A percentile compares a stretch with the other conserved stretches of the same genome.
phyloP scores from a whole-genome alignment of 2,113 vertebrate species.

The Cromileptes altivelis region DNA sequence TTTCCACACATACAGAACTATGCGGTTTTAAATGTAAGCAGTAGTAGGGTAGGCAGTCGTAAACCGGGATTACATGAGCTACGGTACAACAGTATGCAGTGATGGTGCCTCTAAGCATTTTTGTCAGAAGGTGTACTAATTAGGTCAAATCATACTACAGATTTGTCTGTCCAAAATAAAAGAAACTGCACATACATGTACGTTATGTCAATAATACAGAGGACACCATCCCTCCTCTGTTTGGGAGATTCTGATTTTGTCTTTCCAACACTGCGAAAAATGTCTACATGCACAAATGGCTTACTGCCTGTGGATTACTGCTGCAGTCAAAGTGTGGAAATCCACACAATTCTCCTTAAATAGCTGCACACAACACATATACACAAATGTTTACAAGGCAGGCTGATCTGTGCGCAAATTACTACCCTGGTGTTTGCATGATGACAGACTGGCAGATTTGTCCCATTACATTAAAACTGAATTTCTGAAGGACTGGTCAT shows the following conservation, averaged over 20 bases:
- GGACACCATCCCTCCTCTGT: slow-evolving; percentile 5
- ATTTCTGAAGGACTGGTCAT: slow-evolving; percentile 35
- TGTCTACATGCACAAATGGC: not conserved
- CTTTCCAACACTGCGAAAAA: slow-evolving; percentile 16
- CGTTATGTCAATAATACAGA: slow-evolving; percentile 16
- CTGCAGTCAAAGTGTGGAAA: slow-evolving; percentile 10
- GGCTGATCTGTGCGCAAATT: not conserved
- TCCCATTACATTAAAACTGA: slow-evolving; percentile 9
- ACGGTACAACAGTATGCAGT: not conserved
- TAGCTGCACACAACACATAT: not conserved
- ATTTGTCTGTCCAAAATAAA: not conserved
- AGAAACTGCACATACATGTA: not conserved
- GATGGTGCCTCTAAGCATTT: slow-evolving; percentile 3
- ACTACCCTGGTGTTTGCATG: not conserved
- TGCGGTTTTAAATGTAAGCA: not conserved
- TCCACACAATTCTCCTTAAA: not conserved
- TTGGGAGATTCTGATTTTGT: not conserved
- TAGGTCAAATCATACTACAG: not conserved
- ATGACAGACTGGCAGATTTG: slow-evolving; percentile 20
- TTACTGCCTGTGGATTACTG: slow-evolving; percentile 25
- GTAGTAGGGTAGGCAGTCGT: not conserved
- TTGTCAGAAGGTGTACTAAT: not conserved
- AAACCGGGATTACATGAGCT: not conserved
- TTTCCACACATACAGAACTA: not conserved
- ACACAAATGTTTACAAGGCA: slow-evolving; percentile 1